Base-by-base conservation (phyloP, 2,113 vertebrate genomes). In the Dolichallabes microphthalmus region DNA sequence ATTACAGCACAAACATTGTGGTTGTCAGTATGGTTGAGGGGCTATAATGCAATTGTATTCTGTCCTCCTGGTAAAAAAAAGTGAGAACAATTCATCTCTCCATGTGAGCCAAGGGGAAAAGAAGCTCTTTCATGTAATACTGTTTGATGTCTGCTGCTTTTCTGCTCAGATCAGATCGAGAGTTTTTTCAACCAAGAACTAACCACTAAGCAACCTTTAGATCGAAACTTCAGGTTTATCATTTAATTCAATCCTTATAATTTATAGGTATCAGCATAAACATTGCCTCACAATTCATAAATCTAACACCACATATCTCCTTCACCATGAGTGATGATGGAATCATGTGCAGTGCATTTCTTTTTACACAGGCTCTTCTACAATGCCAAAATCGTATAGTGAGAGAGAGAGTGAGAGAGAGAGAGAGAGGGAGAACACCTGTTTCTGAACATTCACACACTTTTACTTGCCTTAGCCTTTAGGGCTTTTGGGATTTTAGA, bases 401-500 rank as follows among this genome's bases (percentile, higher is more conserved):
- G 5, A 39, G 66, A 68, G 66, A 68, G 66, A 68, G 64, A 68
- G 64, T 14, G 64, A 68, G 27, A 68, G 30, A 17, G 66, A 68
- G 66, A 68, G 73, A 27, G 75, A 57, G 76, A 60, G 83, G 75
- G 82, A n/a, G 85, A 92, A 92, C 94, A 93, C 93, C 94, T 94
- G 93, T 90, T 94, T 92, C 89, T 88, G 82, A 85, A 84, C 87
- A 90, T 86, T 84, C 90, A 89, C 0, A 86, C 88, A 92, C 88
- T 90, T 58, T 90, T 87, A 88, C 83, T 69, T 89, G 90, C 35
- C 87, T 90, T 85, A 77, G 82, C 88, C 93, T 87, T 1, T 82
- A 87, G 93, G 93, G 87, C 80, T 82, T 25, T 68, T 83, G 88
- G 84, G 86, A 89, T 91, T 88, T 75, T 90, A 83, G 90, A 91